Evolutionary conservation across 2,797 vertebrate species (phyloP).

Genomic region (Chloroceryle amazona): DNA sequence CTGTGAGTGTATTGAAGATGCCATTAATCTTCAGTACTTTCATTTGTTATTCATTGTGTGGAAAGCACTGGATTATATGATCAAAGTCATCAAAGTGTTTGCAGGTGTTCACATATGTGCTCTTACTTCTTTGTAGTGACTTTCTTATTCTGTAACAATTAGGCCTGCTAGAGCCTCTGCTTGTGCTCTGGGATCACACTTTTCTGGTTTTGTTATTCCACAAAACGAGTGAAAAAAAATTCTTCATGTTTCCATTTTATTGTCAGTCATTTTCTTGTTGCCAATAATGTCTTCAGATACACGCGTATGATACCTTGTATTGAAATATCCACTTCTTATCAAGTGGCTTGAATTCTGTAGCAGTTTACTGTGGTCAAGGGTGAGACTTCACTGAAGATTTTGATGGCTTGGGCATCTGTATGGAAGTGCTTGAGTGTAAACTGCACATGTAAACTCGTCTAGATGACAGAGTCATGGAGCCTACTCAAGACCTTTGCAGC

Average conservation of each 20-base stretch:
- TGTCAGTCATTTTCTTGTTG: neutral
- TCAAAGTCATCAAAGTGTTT: neutral
- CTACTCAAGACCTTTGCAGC: neutral
- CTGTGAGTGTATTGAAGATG: neutral
- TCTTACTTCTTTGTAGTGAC: neutral
- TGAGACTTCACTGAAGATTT: neutral
- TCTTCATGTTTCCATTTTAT: neutral
- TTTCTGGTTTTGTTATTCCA: neutral
- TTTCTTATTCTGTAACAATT: neutral
- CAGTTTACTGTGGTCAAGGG: neutral
- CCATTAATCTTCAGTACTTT: neutral
- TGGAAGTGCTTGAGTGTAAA: neutral
- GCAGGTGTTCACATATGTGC: fast-evolving
- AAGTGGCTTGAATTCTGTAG: neutral
- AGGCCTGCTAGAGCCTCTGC: neutral
- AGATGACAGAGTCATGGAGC: neutral
- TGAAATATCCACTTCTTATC: neutral
- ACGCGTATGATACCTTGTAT: neutral
- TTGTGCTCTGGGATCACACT: neutral
- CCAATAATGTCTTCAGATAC: neutral
- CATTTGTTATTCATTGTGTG: neutral
- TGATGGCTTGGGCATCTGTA: neutral
- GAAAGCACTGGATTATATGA: neutral
- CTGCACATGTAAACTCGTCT: neutral
- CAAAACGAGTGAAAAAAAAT: neutral